A percentile compares a stretch with the other conserved stretches of the same genome.
These are phyloP conservation scores for Helarctos malayanus DNA, from an alignment of 2,797 vertebrate genomes.

Conservation along the genomic window DNA sequence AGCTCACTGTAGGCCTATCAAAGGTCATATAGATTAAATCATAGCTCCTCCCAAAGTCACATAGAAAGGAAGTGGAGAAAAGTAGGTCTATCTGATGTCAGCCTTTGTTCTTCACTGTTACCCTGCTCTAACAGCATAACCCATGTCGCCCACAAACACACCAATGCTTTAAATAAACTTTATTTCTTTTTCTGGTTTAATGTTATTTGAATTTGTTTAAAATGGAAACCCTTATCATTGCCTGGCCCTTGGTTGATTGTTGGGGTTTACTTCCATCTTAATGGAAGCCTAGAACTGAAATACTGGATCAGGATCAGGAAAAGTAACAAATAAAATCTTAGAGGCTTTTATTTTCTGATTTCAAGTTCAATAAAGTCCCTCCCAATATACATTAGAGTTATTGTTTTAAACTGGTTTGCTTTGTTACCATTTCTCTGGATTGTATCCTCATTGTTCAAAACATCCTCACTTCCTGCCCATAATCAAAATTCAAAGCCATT, in stretches of 20 bases:
- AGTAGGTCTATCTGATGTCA: not conserved
- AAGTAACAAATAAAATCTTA: conserved; percentile 28
- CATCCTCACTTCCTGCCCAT: not conserved
- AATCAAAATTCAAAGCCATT: conserved; percentile 26
- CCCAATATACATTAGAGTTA: not conserved
- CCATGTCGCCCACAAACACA: conserved; percentile 22
- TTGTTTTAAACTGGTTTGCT: conserved; percentile 2
- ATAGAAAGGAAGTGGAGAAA: not conserved
- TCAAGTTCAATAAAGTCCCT: conserved; percentile 19
- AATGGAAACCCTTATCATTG: not conserved
- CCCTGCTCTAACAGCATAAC: not conserved
- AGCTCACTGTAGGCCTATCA: not conserved
- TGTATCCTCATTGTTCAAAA: not conserved
- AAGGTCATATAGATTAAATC: not conserved
- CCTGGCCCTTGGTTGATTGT: not conserved
- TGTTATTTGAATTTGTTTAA: conserved; percentile 48
- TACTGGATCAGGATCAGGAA: not conserved
- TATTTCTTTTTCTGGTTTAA: not conserved
- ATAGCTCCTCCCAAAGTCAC: not conserved
- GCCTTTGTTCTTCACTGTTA: not conserved
- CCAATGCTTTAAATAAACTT: not conserved
- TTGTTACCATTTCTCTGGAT: conserved; percentile 20
- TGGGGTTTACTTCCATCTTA: not conserved
- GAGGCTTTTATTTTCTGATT: conserved; percentile 26
- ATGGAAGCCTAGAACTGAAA: conserved; percentile 39